Conservation (phyloP, 2,113 vertebrate species). For the Microcebus lehilahytsara region DNA sequence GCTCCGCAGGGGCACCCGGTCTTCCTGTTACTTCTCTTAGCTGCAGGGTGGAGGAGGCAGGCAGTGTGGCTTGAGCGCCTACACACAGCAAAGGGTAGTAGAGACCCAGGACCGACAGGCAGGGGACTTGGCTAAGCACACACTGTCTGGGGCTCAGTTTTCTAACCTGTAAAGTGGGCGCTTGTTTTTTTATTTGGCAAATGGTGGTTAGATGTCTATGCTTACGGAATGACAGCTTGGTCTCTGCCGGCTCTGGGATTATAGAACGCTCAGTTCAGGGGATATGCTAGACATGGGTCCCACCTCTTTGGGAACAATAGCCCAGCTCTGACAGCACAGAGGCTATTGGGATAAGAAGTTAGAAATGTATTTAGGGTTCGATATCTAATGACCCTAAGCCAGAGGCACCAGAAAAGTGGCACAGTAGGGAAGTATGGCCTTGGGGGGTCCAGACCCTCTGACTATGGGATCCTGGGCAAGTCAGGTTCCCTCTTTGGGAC, state of each 20-base stretch:
- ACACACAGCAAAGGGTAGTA: not conserved
- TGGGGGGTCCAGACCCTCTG: not conserved
- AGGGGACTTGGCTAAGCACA: not conserved
- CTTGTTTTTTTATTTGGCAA: not conserved
- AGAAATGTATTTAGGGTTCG: not conserved
- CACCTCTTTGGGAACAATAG: not conserved
- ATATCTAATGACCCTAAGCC: not conserved
- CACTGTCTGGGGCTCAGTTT: not conserved
- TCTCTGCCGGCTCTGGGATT: not conserved
- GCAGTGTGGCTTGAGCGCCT: not conserved
- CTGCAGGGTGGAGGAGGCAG: not conserved
- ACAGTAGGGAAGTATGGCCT: not conserved
- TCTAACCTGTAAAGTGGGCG: not conserved
- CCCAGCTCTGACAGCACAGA: not conserved
- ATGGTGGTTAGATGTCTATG: not conserved
- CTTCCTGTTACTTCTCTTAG: not conserved
- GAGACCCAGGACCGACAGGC: not conserved
- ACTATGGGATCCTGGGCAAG: no score
- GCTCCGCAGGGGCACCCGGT: not conserved
- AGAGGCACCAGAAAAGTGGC: not conserved
- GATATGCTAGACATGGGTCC: not conserved
- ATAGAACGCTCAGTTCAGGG: not conserved
- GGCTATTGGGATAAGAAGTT: not conserved
- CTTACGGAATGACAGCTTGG: not conserved
- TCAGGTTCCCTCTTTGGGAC: not conserved